Conservation (phyloP, 2,113 vertebrate species). For the Donacobius atricapilla region DNA sequence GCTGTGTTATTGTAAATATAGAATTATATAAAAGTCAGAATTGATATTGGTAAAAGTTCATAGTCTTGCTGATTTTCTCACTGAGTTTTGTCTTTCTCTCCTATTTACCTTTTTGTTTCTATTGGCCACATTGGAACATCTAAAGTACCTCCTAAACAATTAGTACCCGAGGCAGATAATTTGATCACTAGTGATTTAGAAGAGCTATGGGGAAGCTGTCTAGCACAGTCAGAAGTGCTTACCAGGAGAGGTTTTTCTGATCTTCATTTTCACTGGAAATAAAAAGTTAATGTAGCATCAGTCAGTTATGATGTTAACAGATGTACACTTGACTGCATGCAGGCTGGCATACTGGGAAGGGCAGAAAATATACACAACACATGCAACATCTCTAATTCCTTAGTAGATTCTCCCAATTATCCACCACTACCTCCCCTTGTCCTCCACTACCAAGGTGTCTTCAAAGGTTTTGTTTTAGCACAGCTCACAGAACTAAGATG, state of each 20-base stretch:
- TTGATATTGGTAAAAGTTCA: background rate
- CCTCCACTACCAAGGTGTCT: fast-evolving
- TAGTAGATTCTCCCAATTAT: background rate
- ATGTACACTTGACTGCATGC: background rate
- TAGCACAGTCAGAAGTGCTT: background rate
- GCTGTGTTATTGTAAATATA: background rate
- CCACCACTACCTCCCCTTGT: background rate
- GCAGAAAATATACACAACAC: background rate
- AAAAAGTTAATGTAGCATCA: background rate
- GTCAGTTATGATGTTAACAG: background rate
- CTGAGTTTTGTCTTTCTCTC: background rate
- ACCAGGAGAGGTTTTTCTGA: background rate
- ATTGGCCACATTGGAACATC: background rate
- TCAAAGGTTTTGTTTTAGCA: background rate
- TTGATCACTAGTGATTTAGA: background rate
- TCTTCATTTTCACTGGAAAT: background rate
- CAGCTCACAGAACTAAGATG: background rate
- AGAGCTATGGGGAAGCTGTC: background rate
- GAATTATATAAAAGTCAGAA: background rate
- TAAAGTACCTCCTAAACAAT: background rate
- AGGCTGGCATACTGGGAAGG: background rate
- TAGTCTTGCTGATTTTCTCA: background rate
- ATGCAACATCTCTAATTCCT: background rate
- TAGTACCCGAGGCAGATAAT: background rate
- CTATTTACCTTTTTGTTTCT: background rate